Base-by-base conservation (phyloP, 2,113 vertebrate species). In the Seriola dumerili region DNA sequence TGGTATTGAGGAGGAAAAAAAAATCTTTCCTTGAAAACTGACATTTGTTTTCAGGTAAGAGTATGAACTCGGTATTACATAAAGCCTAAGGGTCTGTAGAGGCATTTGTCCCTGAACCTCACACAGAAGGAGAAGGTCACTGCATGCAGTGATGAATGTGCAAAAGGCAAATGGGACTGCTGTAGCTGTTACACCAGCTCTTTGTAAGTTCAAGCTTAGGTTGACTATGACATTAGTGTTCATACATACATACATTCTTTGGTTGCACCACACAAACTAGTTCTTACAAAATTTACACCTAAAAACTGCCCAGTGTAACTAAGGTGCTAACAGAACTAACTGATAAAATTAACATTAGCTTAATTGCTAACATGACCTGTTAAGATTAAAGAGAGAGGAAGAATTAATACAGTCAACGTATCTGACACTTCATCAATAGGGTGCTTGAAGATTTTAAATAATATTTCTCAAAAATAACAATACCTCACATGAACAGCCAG, bases 91-190 rank as follows among this genome's bases (percentile, higher is more conserved):
- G 85, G 59, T 57, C 80, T 63, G 32, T 32, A 38, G 44, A 78
- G 61, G 58, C 58, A 44, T 79, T 78, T 76, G 52, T 83, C 71
- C 50, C 72, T 75, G 48, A 59, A 83, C 69, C 29, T 76, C 69
- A 36, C 64, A 70, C 67, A 57, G 6, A 74, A 62, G 63, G 80
- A 72, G 89, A 92, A 92, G 90, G 84, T 93, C 92, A 91, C 1
- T 46, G 82, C 40, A 29, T 42, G 71, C 61, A 25, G 17, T 89
- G 81, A 90, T 84, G 69, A 81, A 89, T 83, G 71, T 81, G 78
- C 68, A 74, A 44, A 59, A 78, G n/a, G 87, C 1, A 81, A 83
- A 80, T 3, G 12, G 23, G 50, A 17, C 4, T 73, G 29, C 67
- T 62, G 29, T 14, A 58, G 25, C 21, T 40, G 5, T 52, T 29